These are phyloP conservation scores for Halictus rubicundus DNA, from an alignment of 1,140 invertebrate genomes.

Conservation along the genomic window DNA sequence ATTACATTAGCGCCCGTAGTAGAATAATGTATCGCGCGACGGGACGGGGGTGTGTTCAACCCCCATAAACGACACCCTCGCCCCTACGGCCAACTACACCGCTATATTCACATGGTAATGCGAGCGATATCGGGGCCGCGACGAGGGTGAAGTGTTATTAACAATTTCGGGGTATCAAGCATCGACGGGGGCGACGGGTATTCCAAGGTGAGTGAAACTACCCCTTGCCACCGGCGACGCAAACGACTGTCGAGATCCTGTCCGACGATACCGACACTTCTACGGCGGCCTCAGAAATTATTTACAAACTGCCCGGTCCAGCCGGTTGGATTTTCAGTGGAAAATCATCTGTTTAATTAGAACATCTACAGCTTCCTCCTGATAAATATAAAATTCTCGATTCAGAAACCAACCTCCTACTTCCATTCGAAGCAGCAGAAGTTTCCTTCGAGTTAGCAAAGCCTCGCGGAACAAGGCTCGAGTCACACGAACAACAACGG, in stretches of 20 bases:
- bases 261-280: constrained; percentile 25
- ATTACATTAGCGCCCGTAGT: constrained; percentile 77
- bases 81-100: constrained; percentile 50
- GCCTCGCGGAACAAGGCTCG: not conserved
- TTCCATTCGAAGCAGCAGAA: not conserved
- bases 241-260: constrained; percentile 52
- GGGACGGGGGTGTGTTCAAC: constrained; percentile 51
- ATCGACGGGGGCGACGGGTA: constrained; percentile 32
- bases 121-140: constrained; percentile 73
- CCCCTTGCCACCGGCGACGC: not conserved
- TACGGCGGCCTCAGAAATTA: not conserved
- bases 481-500: not conserved
- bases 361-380: no score
- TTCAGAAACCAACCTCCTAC: no score
- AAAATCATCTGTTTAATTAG: no score
- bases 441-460: not conserved
- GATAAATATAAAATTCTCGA: no score
- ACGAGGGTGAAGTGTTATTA: constrained; percentile 77
- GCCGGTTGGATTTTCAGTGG: no score
- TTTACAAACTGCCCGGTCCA: not conserved
- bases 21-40: constrained; percentile 74
- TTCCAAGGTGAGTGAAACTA: constrained; percentile 14
- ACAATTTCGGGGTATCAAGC: constrained; percentile 74
- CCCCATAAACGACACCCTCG: constrained; percentile 60
- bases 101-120: constrained; percentile 80